Evolutionary conservation across 2,113 vertebrate species (phyloP), one percentile per base, ranked within the genome.

Genomic region (Dascyllus trimaculatus): DNA sequence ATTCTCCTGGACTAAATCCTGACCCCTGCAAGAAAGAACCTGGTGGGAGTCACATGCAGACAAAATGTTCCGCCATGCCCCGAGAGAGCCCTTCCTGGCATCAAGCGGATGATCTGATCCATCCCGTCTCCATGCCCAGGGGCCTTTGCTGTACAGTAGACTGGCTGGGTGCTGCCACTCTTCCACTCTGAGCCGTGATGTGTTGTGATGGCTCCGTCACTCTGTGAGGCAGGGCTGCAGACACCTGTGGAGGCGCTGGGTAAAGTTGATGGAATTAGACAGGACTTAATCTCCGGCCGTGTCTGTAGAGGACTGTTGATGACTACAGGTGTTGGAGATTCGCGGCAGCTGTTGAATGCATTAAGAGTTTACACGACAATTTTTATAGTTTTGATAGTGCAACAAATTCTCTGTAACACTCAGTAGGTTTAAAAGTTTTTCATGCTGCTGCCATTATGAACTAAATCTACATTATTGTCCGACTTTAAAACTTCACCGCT

Each of bases 151-250:
- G 71, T 72, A 66, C 71, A 67, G 69, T 76, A 70, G 40, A 66
- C 70, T 60, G 21, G 82, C 83, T 81, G 87, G 84, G 82, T 70
- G 88, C 89, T 85, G 91, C 90, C 91, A 89, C 84, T 92, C 90
- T 81, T 32, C 78, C 73, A 40, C 61, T 51, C 77, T 18, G 85
- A 87, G 75, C 85, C 24, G 13, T 88, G 90, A 93, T 92, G 80
- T 88, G 85, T 90, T 92, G 26, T 92, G 93, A 93, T 90, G 87
- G 86, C 70, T 60, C 86, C 62, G 61, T 92, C 92, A 89, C 80
- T 90, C 62, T 35, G 58, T 72, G 79, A 86, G 72, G 74, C 82
- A 57, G 75, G 18, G 85, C 73, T 59, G 18, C 71, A 89, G 79
- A 93, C 90, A 93, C 93, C 93, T 93, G 92, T 93, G 85, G 92